These are phyloP conservation scores for Diploscapter pachys DNA, from an alignment of 1,140 invertebrate species.

Conservation along the genomic window DNA sequence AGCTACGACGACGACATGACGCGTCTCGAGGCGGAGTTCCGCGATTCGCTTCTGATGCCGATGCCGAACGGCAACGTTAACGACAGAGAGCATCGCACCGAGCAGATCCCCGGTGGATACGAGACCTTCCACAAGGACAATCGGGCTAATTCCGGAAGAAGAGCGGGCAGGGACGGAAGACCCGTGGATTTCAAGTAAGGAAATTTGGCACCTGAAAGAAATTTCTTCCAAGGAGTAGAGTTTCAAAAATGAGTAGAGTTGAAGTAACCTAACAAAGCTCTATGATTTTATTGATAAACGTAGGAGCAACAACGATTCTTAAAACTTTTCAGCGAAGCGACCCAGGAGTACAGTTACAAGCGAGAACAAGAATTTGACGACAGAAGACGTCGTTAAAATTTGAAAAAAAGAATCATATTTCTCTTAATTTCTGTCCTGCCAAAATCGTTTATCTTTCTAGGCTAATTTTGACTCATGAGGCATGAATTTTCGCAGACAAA, in stretches of 20 bases:
- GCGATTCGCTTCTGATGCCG: conserved; percentile 40
- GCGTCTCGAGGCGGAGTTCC: conserved; percentile 33
- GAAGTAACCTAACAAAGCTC: not conserved
- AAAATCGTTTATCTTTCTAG: too few relatives aligned
- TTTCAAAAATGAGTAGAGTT: too few relatives aligned
- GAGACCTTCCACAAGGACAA: conserved; percentile 39
- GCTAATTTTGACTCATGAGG: too few relatives aligned
- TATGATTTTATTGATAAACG: not conserved
- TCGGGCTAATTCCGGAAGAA: conserved; percentile 27
- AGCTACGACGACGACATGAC: conserved; percentile 43
- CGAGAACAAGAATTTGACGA: conserved; percentile 30
- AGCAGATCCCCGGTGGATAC: conserved; percentile 41
- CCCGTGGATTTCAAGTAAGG: conserved; percentile 38
- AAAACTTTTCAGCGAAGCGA: conserved; percentile 36
- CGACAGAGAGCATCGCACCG: conserved; percentile 38
- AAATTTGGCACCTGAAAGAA: not conserved
- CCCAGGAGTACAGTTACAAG: conserved; percentile 43
- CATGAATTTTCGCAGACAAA: too few relatives aligned
- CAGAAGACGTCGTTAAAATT: not conserved
- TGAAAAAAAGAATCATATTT: too few relatives aligned
- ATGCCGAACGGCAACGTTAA: conserved; percentile 40
- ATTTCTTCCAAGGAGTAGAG: too few relatives aligned
- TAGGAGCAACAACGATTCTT: not conserved
- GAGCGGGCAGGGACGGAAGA: conserved; percentile 35
- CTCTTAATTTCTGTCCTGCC: too few relatives aligned